Evolutionary conservation across 2,888 invertebrate species (phyloP).

Genomic region (Brachyptera risi): DNA sequence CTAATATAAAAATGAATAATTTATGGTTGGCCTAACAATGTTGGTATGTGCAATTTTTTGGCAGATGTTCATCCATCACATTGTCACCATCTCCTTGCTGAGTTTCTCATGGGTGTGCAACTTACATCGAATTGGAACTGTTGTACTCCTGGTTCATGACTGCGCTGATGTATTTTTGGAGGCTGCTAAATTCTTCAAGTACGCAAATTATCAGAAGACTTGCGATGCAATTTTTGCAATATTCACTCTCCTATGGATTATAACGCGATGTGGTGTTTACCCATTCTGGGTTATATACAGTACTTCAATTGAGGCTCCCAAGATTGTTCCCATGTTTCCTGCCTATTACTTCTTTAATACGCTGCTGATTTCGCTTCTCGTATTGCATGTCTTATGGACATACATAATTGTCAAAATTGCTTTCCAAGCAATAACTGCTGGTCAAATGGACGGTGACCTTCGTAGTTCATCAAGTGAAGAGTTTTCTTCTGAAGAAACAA

Average conservation of each 20-base stretch:
- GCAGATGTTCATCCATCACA: slow-evolving; percentile 58
- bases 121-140: slow-evolving; percentile 52
- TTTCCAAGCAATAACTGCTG: slow-evolving; percentile 62
- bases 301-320: slow-evolving; percentile 79
- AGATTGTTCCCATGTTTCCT: slow-evolving; percentile 82
- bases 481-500: slow-evolving; percentile 14
- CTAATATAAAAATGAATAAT: no score
- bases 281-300: slow-evolving; percentile 63
- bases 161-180: slow-evolving; percentile 46
- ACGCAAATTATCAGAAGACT: slow-evolving; percentile 47
- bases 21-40: no score
- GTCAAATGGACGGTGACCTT: slow-evolving; percentile 83
- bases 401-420: slow-evolving; percentile 89
- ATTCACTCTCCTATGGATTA: slow-evolving; percentile 88
- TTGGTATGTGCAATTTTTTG: no score
- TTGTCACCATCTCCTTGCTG: slow-evolving; percentile 53
- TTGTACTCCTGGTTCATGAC: slow-evolving; percentile 50
- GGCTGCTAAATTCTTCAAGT: slow-evolving; percentile 53
- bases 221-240: slow-evolving; percentile 70
- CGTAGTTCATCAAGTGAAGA: slow-evolving; percentile 70
- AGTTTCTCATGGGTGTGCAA: slow-evolving; percentile 55
- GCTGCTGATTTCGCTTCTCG: slow-evolving; percentile 70
- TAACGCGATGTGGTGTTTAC: slow-evolving; percentile 82
- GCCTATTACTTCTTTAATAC: slow-evolving; percentile 93
- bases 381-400: slow-evolving; percentile 89